phyloP scores from a whole-genome alignment of 2,797 vertebrate species.

The Lacerta bilineata region DNA sequence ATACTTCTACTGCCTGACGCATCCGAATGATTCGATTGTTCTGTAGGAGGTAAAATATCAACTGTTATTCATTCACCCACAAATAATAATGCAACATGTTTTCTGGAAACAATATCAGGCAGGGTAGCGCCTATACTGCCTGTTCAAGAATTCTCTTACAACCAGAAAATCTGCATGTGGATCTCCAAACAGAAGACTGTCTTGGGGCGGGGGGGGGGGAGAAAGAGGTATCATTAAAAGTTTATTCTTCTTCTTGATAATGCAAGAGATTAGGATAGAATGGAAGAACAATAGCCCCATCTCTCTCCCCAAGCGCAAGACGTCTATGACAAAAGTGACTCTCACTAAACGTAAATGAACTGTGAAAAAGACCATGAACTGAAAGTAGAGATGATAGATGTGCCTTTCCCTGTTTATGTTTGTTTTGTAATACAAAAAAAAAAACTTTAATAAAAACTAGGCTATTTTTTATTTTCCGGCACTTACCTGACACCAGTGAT shows the following conservation, averaged over 20 bases:
- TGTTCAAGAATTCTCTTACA: neutral
- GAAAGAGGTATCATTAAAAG: no score
- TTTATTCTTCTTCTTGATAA: no score
- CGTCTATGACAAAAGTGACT: no score
- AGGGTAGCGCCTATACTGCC: no score
- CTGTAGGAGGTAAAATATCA: slow-evolving; percentile 53
- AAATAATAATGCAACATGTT: neutral
- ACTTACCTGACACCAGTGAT: neutral
- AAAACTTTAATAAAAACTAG: no score
- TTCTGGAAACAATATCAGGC: neutral
- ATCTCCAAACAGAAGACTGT: neutral
- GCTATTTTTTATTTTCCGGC: neutral
- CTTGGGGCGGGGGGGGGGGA: neutral
- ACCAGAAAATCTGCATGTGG: neutral
- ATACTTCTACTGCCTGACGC: slow-evolving; percentile 75
- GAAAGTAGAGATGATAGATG: no score
- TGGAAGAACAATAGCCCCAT: no score
- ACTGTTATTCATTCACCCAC: neutral
- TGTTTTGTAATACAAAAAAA: neutral
- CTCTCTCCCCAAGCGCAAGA: no score
- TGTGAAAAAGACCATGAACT: no score
- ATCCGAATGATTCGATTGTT: slow-evolving; percentile 61
- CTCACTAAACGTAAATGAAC: no score
- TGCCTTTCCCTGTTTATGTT: no score
- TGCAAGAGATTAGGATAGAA: no score